Evolutionary conservation across 2,888 invertebrate species (phyloP), one percentile per base, ranked within the genome.

Genomic region (Cryptocephalus primarius): DNA sequence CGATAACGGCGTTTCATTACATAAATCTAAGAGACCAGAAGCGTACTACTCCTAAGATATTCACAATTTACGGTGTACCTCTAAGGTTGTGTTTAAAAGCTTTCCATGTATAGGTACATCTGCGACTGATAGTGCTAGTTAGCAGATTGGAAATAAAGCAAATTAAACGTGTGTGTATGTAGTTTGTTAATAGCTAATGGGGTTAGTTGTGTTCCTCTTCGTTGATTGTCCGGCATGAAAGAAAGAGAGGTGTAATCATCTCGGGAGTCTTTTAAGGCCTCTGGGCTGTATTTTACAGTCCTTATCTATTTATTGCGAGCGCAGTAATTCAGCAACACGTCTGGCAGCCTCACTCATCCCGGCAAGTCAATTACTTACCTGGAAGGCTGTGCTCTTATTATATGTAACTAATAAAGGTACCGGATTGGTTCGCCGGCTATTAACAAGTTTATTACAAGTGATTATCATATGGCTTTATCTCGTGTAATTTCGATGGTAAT

Each of bases 371-470:
- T 40, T 40, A 44, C 39, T 48, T 42, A 38, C 48, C 48, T 54
- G 55, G 44, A 38, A 47, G 39, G 46, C 52, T 55, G 49, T 46
- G 50, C 43, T 52, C 64, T 64, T 63, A 63, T 65, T 66, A 65
- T 64, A 61, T 62, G 58, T 59, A 60, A 65, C 63, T 65, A 66
- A 65, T 66, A 66, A 62, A 63, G 59, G 56, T 59, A 56, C 56
- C 55, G 54, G 64, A 67, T 67, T 67, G 67, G 67, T 58, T 61
- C 62, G 51, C 57, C 56, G 59, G 64, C 66, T 66, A 67, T 67
- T 67, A 67, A 66, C 67, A 64, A 63, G 67, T 67, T 67, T 67
- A 67, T 67, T 67, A 67, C 65, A 60, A 57, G 58, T 60, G 62
- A 66, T 67, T 67, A 67, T 67, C 67, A 60, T 60, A 62, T 62